Evolutionary conservation across 2,113 vertebrate species (phyloP), one percentile per base, ranked within the genome.

Genomic region (Hipposideros armiger): DNA sequence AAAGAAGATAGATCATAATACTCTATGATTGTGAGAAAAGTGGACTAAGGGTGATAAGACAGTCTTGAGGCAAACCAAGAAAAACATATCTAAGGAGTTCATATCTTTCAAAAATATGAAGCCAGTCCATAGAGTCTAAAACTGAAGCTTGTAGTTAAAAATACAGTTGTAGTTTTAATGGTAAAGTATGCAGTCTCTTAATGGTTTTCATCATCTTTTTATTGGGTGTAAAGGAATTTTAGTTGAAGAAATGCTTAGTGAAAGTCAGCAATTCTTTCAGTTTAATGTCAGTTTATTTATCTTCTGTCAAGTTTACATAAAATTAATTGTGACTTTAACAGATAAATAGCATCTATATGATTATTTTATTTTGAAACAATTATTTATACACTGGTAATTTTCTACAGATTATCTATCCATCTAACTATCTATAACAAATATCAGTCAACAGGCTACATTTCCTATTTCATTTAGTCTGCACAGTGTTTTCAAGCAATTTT

Each of bases 251-350:
- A 82, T 78, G 30, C 10, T 70, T 91, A 54, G 26, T 90, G 40
- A 85, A 16, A 7, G 56, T 90, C 16, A 40, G 32, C 26, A 36
- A 66, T 7, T 40, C 40, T 54, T 84, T n/a, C 28, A 60, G 19
- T 54, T 87, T 82, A 47, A 56, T 36, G 6, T 42, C 40, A 54
- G 45, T 73, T 76, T 86, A 11, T 52, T 60, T 95, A 56, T 80
- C 70, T 73, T 86, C 81, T 52, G 2, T 84, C 13, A 78, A 64
- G 42, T 50, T 69, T 85, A 40, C 56, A 45, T 81, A 70, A 69
- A 86, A 64, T 36, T 87, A 20, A 94, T 32, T 42, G 42, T 60
- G n/a, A 87, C 30, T 96, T 92, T 28, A 67, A 70, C 32, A 60
- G 72, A 32, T 26, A 50, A 72, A 20, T 78, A 14, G 47, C 15